These are phyloP conservation scores for Prostheceraeus crozeri DNA, from an alignment of 2,888 invertebrate species.

Conservation along the genomic window DNA sequence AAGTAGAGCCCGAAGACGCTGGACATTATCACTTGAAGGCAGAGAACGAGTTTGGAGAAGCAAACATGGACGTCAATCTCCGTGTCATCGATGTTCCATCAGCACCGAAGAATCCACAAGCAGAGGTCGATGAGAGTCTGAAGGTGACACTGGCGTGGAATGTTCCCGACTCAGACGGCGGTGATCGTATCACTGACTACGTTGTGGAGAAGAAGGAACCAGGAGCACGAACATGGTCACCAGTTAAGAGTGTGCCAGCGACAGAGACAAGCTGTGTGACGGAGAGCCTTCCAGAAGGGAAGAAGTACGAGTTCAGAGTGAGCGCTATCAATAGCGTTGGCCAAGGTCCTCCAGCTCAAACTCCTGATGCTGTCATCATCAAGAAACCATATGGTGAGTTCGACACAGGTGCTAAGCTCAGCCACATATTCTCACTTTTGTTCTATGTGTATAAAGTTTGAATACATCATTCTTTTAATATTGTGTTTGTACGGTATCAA, in stretches of 20 bases:
- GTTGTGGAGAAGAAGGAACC: slow-evolving; percentile 60
- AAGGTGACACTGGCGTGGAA: slow-evolving; percentile 55
- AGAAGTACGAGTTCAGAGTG: slow-evolving; percentile 50
- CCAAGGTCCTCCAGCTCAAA: slow-evolving; percentile 46
- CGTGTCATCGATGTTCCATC: slow-evolving; percentile 44
- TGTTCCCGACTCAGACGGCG: slow-evolving; percentile 52
- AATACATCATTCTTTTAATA: too few relatives aligned
- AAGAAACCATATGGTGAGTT: slow-evolving; percentile 21
- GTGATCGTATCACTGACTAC: slow-evolving; percentile 51
- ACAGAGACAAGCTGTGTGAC: slow-evolving; percentile 58
- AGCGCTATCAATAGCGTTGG: slow-evolving; percentile 53
- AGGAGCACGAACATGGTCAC: slow-evolving; percentile 68
- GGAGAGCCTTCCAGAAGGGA: slow-evolving; percentile 26
- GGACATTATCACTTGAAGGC: slow-evolving; percentile 45
- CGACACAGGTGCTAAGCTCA: too few relatives aligned
- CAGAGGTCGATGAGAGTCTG: too few relatives aligned
- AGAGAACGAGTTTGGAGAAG: slow-evolving; percentile 50
- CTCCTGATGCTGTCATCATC: slow-evolving; percentile 62
- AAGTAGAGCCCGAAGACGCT: slow-evolving; percentile 37
- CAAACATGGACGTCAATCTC: slow-evolving; percentile 48
- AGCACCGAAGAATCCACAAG: slow-evolving; percentile 35
- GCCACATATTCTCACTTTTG: too few relatives aligned
- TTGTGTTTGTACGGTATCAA: too few relatives aligned
- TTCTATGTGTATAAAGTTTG: too few relatives aligned
- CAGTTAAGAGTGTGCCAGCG: slow-evolving; percentile 41